Conservation (phyloP, 2,113 vertebrate genomes). For the Gymnarchus niloticus region DNA sequence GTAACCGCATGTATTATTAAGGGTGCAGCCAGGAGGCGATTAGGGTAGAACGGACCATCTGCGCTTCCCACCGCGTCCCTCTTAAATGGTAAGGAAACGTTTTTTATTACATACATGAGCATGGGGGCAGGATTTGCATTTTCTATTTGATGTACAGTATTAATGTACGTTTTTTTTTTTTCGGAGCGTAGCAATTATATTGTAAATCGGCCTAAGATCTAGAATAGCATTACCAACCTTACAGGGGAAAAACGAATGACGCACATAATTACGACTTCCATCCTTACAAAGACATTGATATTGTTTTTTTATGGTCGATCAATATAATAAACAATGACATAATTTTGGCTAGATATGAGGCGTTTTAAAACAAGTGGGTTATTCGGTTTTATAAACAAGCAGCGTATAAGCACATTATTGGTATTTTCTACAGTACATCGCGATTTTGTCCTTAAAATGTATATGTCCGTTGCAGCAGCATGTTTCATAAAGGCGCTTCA, state of each 20-base stretch:
- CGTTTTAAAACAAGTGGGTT: background rate
- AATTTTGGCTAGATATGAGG: background rate
- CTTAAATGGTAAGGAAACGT: constrained; percentile 7
- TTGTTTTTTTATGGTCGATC: background rate
- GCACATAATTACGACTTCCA: background rate
- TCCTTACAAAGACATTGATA: background rate
- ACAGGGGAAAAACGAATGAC: background rate
- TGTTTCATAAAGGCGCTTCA: too few relatives aligned
- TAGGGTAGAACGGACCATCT: background rate
- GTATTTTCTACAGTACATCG: background rate
- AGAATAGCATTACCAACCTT: background rate
- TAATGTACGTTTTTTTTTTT: background rate
- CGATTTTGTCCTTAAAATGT: background rate
- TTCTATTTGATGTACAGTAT: too few relatives aligned
- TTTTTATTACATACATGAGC: background rate
- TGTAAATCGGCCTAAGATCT: background rate
- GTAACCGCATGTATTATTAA: constrained; percentile 14
- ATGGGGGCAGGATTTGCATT: background rate
- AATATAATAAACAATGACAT: background rate
- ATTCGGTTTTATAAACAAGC: background rate
- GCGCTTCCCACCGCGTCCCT: background rate
- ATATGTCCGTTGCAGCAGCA: too few relatives aligned
- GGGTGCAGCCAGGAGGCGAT: background rate
- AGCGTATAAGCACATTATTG: background rate
- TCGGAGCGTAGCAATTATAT: too few relatives aligned